Evolutionary conservation across 2,113 vertebrate genomes (phyloP).

Genomic region (Meriones unguiculatus): DNA sequence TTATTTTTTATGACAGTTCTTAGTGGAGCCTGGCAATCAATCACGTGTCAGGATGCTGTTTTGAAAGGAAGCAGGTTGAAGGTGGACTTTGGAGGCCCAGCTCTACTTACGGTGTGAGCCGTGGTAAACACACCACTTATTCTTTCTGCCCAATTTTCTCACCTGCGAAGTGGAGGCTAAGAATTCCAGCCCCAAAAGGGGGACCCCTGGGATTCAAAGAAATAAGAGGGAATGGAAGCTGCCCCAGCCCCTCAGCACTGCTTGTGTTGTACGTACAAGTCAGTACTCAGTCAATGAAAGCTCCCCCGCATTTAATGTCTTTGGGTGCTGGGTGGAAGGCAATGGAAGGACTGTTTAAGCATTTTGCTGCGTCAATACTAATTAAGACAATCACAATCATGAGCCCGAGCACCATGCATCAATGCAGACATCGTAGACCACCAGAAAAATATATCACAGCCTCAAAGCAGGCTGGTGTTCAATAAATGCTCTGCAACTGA

Average conservation of each 20-base stretch:
- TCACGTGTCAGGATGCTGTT: slow-evolving; percentile 67
- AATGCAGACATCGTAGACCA: not conserved
- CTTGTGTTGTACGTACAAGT: not conserved
- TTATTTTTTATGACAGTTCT: slow-evolving; percentile 79
- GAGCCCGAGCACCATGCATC: slow-evolving; percentile 43
- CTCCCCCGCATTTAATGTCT: not conserved
- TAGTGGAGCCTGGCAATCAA: slow-evolving; percentile 67
- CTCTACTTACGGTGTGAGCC: slow-evolving; percentile 24
- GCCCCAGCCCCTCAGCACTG: accelerated
- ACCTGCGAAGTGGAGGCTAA: slow-evolving; percentile 46
- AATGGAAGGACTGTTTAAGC: slow-evolving; percentile 12
- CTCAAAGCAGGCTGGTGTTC: slow-evolving; percentile 60
- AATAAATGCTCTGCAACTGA: slow-evolving; percentile 53
- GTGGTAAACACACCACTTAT: slow-evolving; percentile 41
- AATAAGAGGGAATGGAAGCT: not conserved
- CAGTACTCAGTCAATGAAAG: not conserved
- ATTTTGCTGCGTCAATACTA: slow-evolving; percentile 55
- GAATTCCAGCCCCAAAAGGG: not conserved
- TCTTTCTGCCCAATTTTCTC: slow-evolving; percentile 58
- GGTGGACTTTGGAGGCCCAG: slow-evolving; percentile 61
- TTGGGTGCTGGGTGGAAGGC: not conserved
- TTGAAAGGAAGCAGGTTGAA: slow-evolving; percentile 59
- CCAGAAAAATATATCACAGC: slow-evolving; percentile 56
- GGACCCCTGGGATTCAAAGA: not conserved
- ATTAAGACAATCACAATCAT: slow-evolving; percentile 68